Evolutionary conservation across 1,140 invertebrate species (phyloP).

Genomic region (Brachionus sp.): DNA sequence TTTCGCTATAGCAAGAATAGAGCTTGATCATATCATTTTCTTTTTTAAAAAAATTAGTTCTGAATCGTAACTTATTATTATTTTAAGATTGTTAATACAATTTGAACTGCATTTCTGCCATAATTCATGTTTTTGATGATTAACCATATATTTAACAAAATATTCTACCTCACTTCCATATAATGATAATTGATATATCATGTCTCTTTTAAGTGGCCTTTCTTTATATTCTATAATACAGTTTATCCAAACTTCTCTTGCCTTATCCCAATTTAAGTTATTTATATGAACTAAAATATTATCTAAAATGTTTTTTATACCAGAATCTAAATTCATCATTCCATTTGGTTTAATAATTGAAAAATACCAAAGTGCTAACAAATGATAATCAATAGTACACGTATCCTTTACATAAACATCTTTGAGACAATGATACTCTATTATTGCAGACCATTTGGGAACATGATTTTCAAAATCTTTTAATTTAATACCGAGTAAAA

Average conservation of each 20-base stretch:
- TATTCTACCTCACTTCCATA: not conserved
- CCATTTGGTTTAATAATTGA: not conserved
- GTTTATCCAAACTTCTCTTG: not conserved
- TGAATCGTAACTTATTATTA: not conserved
- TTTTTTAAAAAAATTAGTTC: slow-evolving; percentile 30
- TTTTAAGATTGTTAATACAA: not conserved
- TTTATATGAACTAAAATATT: not conserved
- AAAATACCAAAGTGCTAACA: not conserved
- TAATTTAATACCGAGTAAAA: too few species aligned
- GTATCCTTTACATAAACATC: too few species aligned
- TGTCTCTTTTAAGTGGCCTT: not conserved
- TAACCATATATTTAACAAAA: not conserved
- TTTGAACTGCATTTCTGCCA: not conserved
- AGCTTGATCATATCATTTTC: not conserved
- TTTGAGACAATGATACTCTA: too few species aligned
- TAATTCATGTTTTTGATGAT: not conserved
- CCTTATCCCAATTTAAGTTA: not conserved
- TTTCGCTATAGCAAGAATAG: not conserved
- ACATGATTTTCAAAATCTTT: not conserved
- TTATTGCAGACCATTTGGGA: too few species aligned
- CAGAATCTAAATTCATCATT: not conserved
- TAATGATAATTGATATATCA: not conserved
- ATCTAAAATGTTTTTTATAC: not conserved
- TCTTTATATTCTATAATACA: not conserved
- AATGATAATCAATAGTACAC: too few species aligned